These are phyloP conservation scores for Drosophila phalerata DNA, from an alignment of 2,888 invertebrate genomes.

Conservation along the genomic window DNA sequence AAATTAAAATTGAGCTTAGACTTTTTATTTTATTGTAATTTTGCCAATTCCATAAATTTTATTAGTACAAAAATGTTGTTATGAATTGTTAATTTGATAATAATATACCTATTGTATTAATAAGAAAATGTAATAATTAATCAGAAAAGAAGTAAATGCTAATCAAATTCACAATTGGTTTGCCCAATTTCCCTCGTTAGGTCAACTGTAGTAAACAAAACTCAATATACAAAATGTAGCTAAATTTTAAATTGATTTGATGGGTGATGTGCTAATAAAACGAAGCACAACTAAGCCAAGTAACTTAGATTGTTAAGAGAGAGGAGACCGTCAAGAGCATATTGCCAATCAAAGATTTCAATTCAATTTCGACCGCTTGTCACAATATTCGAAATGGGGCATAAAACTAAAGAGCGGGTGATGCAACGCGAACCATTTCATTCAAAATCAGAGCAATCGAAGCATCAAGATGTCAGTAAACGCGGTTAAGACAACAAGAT, in stretches of 20 bases:
- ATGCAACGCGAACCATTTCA: slow-evolving; percentile 68
- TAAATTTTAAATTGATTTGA: slow-evolving; percentile 37
- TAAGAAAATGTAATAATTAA: too few species aligned
- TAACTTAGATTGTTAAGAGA: slow-evolving; percentile 28
- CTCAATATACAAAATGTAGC: slow-evolving; percentile 2
- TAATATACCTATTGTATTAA: too few species aligned
- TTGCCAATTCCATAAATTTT: too few species aligned
- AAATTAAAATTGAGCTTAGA: too few species aligned
- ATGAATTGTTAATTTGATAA: too few species aligned
- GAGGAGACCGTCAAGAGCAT: slow-evolving; percentile 18
- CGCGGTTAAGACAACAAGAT: slow-evolving; percentile 75
- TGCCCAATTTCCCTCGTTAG: neutral
- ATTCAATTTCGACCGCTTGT: slow-evolving; percentile 71
- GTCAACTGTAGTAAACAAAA: neutral
- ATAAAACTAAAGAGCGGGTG: slow-evolving; percentile 62
- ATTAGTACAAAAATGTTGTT: too few species aligned
- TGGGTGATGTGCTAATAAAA: slow-evolving; percentile 29
- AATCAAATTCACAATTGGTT: too few species aligned
- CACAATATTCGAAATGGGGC: slow-evolving; percentile 66
- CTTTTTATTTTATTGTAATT: too few species aligned
- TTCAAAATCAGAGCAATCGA: slow-evolving; percentile 77
- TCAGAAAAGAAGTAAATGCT: too few species aligned
- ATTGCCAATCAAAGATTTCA: slow-evolving; percentile 75
- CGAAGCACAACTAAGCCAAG: slow-evolving; percentile 29
- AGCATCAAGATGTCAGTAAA: slow-evolving; percentile 79